phyloP scores from a whole-genome alignment of 2,797 vertebrate species.

The Oceanodroma leucorhoa region DNA sequence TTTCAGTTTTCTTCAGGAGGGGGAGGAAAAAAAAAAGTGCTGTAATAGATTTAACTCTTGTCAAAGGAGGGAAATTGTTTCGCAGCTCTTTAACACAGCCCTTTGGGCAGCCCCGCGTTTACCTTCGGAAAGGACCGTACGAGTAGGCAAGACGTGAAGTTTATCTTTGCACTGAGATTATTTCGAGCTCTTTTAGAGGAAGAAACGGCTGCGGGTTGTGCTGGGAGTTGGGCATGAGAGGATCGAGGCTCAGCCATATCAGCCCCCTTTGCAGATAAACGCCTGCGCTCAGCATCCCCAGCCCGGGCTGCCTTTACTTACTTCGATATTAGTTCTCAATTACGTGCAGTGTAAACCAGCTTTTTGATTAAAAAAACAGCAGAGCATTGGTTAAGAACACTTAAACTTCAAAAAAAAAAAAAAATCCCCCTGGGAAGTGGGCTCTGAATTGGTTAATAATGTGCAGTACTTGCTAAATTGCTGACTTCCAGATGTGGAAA shows the following conservation, averaged over 20 bases:
- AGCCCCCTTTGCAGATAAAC: slow-evolving; percentile 20
- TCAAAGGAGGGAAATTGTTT: slow-evolving; percentile 24
- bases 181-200: slow-evolving; percentile 18
- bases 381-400: slow-evolving; percentile 78
- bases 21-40: not conserved
- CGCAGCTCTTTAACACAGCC: not conserved
- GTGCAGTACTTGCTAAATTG: slow-evolving; percentile 84
- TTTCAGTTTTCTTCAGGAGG: slow-evolving; percentile 58
- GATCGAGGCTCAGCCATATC: slow-evolving; percentile 30
- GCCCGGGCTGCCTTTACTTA: slow-evolving; percentile 65
- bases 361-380: slow-evolving; percentile 77
- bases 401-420: slow-evolving; percentile 64
- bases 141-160: slow-evolving; percentile 19
- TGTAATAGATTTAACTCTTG: slow-evolving; percentile 38
- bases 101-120: slow-evolving; percentile 35
- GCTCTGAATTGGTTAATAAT: slow-evolving; percentile 86
- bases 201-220: not conserved
- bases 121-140: slow-evolving; percentile 24
- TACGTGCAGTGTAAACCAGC: slow-evolving; percentile 68
- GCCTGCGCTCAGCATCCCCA: slow-evolving; percentile 64
- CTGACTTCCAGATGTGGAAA: slow-evolving; percentile 87
- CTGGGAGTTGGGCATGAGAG: slow-evolving; percentile 50
- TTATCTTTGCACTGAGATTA: slow-evolving; percentile 35
- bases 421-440: slow-evolving; percentile 78
- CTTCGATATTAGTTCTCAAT: slow-evolving; percentile 71